Evolutionary conservation across 2,888 invertebrate genomes (phyloP), one percentile per base, ranked within the genome.

Genomic region (Lithophane ornitopus): DNA sequence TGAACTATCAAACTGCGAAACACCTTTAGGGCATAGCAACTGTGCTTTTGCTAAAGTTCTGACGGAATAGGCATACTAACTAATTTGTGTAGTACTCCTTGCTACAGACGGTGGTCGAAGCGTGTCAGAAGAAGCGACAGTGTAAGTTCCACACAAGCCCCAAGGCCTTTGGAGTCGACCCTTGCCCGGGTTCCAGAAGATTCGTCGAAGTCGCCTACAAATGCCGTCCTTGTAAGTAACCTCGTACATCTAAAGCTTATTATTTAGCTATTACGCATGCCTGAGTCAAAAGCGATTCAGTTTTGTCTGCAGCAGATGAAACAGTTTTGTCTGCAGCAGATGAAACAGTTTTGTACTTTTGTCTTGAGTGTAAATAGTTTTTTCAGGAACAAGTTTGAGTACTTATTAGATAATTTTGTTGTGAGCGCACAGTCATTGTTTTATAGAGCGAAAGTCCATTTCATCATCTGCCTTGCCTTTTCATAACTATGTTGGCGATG

Each of bases 151-250:
- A 98, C 93, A 98, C 99, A 72, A 98, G 98, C 90, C 98, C 99
- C n/a, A 98, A 98, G 92, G 98, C 98, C 67, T 98, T 99, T 91
- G 98, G 98, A 41, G 98, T 98, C 63, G 99, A 99, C 96, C 99
- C 99, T 0, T 99, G 99, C 93, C 99, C 99, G 19, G 98, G 98
- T 39, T 98, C 98, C 78, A 97, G 98, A 85, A 99, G 99, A 95
- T 99, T 99, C 97, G 98, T 99, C 87, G 99, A 99, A 97, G 98
- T 99, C 85, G 98, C 98, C 89, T 99, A 99, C 97, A 99, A 99
- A 96, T 99, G 99, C 97, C 97, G 98, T 95, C 99, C 99, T 92
- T 98, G 99, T 99, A 97, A 98, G 98, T 98, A 85, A 11, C n/a
- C 3, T 39, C 8, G 58, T 1, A 12, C 6, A 41, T 49, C 4